Evolutionary conservation across 2,113 vertebrate species (phyloP).

Genomic region (Sphyrna mokarran): DNA sequence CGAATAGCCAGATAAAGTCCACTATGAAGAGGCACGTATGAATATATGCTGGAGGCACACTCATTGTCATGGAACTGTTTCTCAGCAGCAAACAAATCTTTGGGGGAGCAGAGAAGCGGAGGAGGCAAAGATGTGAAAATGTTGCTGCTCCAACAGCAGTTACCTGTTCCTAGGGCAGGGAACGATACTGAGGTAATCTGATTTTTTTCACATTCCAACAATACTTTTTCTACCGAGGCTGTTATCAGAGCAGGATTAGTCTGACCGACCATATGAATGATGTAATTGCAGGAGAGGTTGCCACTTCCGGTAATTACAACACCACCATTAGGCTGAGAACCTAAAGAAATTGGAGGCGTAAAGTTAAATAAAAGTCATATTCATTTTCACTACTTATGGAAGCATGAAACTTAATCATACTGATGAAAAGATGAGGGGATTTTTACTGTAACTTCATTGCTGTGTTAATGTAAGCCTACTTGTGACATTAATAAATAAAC

Average conservation of each 20-base stretch:
- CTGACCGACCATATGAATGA: conserved; percentile 50
- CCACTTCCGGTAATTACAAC: conserved; percentile 48
- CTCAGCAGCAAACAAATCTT: neutral
- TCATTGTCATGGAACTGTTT: neutral
- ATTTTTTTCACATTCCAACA: conserved; percentile 46
- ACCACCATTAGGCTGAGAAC: conserved; percentile 42
- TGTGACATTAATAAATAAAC: no score
- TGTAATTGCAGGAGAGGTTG: conserved; percentile 46
- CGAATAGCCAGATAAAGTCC: neutral
- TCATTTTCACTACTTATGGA: neutral
- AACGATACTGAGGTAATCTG: conserved; percentile 43
- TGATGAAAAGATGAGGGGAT: no score
- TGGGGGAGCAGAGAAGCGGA: neutral
- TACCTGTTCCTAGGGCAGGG: conserved; percentile 52
- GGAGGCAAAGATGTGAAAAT: neutral
- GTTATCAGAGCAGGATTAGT: conserved; percentile 41
- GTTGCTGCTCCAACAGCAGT: neutral
- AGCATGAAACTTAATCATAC: neutral
- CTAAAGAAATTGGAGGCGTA: conserved; percentile 38
- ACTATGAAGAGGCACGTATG: neutral
- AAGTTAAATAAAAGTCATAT: neutral
- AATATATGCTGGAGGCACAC: neutral
- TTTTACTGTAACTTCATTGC: no score
- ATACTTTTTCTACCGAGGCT: conserved; percentile 42
- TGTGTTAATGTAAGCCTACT: no score